Evolutionary conservation across 2,888 invertebrate genomes (phyloP), one percentile per base, ranked within the genome.

Genomic region (Papilio protenor): DNA sequence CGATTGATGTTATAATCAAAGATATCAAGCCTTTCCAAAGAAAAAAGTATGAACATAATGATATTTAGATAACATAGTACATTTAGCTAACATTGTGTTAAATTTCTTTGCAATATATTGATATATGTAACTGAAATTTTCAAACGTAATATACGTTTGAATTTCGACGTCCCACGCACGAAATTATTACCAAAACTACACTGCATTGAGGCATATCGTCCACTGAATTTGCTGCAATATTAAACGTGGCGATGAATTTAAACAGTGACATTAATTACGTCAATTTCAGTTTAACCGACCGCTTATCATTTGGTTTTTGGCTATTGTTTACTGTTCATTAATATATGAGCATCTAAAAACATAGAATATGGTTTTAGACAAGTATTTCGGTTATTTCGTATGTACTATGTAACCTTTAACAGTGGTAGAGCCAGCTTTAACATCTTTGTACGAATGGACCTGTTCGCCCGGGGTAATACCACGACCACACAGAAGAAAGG

Each of bases 221-320:
- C 75, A 66, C 27, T 66, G 18, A 61, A 61, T 73, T 45, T 73
- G 27, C 61, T 47, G 59, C 61, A 14, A 64, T 47, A 61, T 74
- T 74, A 64, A 61, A 16, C 1, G 33, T 12, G 33, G 52, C 66
- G 27, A 75, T 66, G 27, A 75, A 75, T 75, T 66, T 75, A 75
- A 66, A 66, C 40, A n/a, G 75, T 66, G 66, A 66, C 75, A 75
- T 75, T 75, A 75, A 75, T 66, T 49, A 75, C 52, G 52, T 66
- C 49, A 66, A 47, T 66, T 75, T 52, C 64, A 33, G 33, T 52
- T 49, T 27, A 71, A 71, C 47, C 52, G 23, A 18, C 52, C 47
- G 47, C 23, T 40, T 49, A 49, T 27, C 52, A 11, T 70, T 33
- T 18, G 27, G 33, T 14, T 33, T 64, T 64, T 14, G 64, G 27